Percentiles rank a stretch among this genome's conserved stretches.
Evolutionary conservation across 2,888 invertebrate species (phyloP).

Genomic region (Drosophila infuscata): DNA sequence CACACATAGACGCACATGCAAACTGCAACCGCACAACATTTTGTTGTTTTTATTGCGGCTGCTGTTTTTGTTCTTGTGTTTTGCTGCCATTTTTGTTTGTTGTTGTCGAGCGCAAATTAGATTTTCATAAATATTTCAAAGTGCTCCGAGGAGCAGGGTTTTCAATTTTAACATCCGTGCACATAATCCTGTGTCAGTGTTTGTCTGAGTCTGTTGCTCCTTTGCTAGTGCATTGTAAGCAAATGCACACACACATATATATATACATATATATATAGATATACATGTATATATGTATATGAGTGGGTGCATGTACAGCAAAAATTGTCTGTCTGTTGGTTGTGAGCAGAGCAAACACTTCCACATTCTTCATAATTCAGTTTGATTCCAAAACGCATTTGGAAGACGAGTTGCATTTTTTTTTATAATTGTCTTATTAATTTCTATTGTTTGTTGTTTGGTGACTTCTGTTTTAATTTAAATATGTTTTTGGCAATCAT

Average conservation of each 20-base stretch:
- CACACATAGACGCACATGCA: background rate
- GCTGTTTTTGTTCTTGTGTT: background rate
- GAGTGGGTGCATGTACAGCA: constrained; percentile 5
- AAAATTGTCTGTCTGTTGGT: constrained; percentile 11
- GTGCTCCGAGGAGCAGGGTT: constrained; percentile 31
- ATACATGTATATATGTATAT: background rate
- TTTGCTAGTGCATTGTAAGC: constrained; percentile 59
- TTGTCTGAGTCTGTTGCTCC: constrained; percentile 54
- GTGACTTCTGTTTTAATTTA: background rate
- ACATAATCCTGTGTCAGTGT: constrained; percentile 11
- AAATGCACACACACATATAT: constrained; percentile 18
- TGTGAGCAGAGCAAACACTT: constrained; percentile 16
- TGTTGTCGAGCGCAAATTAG: constrained; percentile 65
- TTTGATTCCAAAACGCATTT: constrained; percentile 32
- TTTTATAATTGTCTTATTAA: background rate
- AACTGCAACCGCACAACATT: constrained; percentile 31
- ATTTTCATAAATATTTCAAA: constrained; percentile 79
- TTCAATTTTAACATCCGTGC: constrained; percentile 48
- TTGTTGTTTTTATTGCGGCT: constrained; percentile 26
- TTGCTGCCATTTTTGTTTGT: constrained; percentile 16
- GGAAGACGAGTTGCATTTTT: too few species aligned
- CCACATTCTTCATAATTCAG: constrained; percentile 69
- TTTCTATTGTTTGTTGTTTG: background rate
- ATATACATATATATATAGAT: background rate
- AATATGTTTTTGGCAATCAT: background rate